A percentile compares a stretch with the other conserved stretches of the same genome.
Evolutionary conservation across 2,888 invertebrate genomes (phyloP).

Genomic region (Mylabris sibirica): DNA sequence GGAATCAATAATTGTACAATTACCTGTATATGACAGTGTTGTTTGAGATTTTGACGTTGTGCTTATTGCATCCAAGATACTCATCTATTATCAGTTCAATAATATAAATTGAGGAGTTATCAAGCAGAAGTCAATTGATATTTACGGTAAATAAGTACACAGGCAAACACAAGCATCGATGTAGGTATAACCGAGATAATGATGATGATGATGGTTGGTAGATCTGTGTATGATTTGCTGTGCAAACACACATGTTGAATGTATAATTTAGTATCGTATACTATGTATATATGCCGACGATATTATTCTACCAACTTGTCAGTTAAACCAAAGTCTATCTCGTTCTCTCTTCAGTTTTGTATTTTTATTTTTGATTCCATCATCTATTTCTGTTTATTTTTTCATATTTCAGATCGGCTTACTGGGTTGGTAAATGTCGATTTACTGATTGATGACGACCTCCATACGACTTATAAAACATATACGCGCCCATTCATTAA

Average conservation of each 20-base stretch:
- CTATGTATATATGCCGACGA: conserved; percentile 19
- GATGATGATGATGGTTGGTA: conserved; percentile 46
- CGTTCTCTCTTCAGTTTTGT: conserved; percentile 24
- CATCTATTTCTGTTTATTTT: neutral
- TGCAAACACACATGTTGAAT: conserved; percentile 52
- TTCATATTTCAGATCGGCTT: conserved; percentile 18
- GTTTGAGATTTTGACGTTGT: neutral
- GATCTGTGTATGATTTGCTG: conserved; percentile 50
- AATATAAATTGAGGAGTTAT: neutral
- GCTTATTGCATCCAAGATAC: neutral
- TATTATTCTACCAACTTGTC: conserved; percentile 39
- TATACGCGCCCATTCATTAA: conserved; percentile 46
- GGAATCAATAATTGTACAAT: neutral
- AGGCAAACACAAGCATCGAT: conserved; percentile 31
- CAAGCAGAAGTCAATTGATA: neutral
- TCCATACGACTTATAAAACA: conserved; percentile 34
- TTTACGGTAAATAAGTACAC: conserved; percentile 11
- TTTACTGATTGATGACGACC: conserved; percentile 47
- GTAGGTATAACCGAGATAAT: conserved; percentile 51
- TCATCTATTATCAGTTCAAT: neutral
- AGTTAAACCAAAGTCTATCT: conserved; percentile 40
- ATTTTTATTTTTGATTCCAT: neutral
- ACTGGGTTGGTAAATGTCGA: conserved; percentile 35
- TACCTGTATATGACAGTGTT: neutral
- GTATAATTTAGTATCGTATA: conserved; percentile 46